Conservation (phyloP, 2,888 invertebrate species). For the Stegophylla sp. region DNA sequence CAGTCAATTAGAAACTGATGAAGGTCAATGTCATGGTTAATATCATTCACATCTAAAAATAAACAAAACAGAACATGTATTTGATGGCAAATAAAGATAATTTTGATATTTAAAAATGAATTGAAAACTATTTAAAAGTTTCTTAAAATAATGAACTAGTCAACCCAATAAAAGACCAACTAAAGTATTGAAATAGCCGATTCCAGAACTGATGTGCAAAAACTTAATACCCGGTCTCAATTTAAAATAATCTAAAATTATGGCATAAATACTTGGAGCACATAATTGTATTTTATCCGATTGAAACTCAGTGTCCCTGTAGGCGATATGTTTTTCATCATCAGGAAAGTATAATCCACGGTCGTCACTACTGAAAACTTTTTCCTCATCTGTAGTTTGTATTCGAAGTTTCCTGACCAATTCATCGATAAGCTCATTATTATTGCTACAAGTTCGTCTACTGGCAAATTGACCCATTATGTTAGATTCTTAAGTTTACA, state of each 20-base stretch:
- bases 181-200: constrained; percentile 88
- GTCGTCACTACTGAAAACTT: constrained; percentile 83
- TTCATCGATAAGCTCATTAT: constrained; percentile 85
- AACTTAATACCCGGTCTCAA: constrained; percentile 80
- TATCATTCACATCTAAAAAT: constrained; percentile 71
- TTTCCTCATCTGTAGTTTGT: constrained; percentile 74
- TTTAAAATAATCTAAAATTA: constrained; percentile 82
- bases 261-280: constrained; percentile 88
- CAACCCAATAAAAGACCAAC: constrained; percentile 79
- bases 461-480: constrained; percentile 83
- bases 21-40: constrained; percentile 86
- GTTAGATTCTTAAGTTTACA: background rate
- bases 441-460: constrained; percentile 71
- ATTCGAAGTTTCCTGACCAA: constrained; percentile 78
- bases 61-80: constrained; percentile 18
- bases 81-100: no score
- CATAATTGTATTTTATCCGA: constrained; percentile 83
- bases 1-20: constrained; percentile 77
- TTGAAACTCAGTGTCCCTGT: constrained; percentile 85
- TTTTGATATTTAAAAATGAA: no score
- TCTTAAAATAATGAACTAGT: no score
- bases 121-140: no score
- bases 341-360: constrained; percentile 80
- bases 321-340: constrained; percentile 72
- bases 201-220: constrained; percentile 90